Evolutionary conservation across 2,113 vertebrate species (phyloP).

Genomic region (Spea multiplicata): DNA sequence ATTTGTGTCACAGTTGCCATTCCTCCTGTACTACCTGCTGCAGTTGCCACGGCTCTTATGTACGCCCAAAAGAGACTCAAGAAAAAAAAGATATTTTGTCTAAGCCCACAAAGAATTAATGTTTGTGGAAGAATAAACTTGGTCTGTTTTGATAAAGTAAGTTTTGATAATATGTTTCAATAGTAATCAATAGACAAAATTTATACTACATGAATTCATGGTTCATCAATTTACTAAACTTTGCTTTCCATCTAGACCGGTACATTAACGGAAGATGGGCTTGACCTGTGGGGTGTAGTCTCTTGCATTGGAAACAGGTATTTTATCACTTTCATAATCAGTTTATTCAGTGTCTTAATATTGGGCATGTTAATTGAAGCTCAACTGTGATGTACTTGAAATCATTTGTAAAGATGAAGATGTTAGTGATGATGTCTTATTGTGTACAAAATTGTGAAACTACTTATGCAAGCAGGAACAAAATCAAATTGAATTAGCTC

Average conservation of each 20-base stretch:
- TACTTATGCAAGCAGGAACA: too few species aligned
- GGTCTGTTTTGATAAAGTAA: conserved; percentile 51
- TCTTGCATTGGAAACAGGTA: conserved; percentile 43
- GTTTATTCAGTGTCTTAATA: too few species aligned
- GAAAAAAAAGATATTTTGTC: conserved; percentile 45
- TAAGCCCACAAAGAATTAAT: conserved; percentile 50
- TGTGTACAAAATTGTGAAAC: too few species aligned
- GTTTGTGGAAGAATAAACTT: conserved; percentile 49
- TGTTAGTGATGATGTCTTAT: too few species aligned
- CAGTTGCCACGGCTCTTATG: conserved; percentile 40
- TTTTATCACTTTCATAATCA: not conserved
- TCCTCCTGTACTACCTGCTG: conserved; percentile 48
- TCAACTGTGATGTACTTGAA: too few species aligned
- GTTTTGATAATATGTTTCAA: not conserved
- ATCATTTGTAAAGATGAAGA: too few species aligned
- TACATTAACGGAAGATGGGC: conserved; percentile 51
- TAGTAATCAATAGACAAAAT: too few species aligned
- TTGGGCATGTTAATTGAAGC: too few species aligned
- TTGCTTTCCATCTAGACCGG: conserved; percentile 42
- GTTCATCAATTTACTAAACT: not conserved
- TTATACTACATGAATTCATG: not conserved
- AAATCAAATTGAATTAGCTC: too few species aligned
- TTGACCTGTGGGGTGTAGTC: conserved; percentile 50
- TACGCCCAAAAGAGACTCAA: conserved; percentile 46
- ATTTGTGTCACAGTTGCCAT: conserved; percentile 46